A percentile compares a stretch with the other conserved stretches of the same genome.
Conservation (phyloP, 1,140 invertebrate species). For the Trachymyrmex septentrionalis region DNA sequence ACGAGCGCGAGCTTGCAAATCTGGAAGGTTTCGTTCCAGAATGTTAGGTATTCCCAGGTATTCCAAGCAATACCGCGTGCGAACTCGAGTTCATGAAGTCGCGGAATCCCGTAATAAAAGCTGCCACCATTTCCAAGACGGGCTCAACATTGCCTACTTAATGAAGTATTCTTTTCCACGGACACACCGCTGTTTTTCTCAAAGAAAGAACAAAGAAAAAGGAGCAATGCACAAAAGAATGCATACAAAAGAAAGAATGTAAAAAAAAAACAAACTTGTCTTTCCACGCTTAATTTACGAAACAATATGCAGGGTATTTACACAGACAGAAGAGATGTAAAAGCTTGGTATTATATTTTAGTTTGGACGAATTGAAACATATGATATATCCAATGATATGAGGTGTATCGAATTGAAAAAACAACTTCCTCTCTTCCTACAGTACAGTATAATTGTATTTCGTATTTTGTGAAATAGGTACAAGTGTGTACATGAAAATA, state of each 20-base stretch:
- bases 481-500: background rate
- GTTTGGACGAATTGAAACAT: background rate
- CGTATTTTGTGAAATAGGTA: background rate
- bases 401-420: background rate
- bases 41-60: slow-evolving; percentile 46
- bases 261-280: background rate
- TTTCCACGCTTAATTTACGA: slow-evolving; percentile 1
- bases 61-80: slow-evolving; percentile 47
- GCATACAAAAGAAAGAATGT: background rate
- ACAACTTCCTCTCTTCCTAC: background rate
- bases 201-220: background rate
- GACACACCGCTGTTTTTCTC: background rate
- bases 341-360: slow-evolving; percentile 8
- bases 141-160: slow-evolving; percentile 22
- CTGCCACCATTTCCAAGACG: slow-evolving; percentile 30
- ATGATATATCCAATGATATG: background rate
- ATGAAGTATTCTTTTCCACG: slow-evolving; percentile 38
- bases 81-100: slow-evolving; percentile 42
- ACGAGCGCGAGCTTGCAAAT: slow-evolving; percentile 17
- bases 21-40: slow-evolving; percentile 42
- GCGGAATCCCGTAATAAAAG: slow-evolving; percentile 51
- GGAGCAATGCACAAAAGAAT: slow-evolving; percentile 1
- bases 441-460: background rate
- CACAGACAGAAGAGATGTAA: background rate
- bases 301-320: background rate